Percentiles rank a stretch among this genome's conserved stretches.
Conservation (phyloP, 92 coral and sea anemone genomes). For the Diadumene lineata region DNA sequence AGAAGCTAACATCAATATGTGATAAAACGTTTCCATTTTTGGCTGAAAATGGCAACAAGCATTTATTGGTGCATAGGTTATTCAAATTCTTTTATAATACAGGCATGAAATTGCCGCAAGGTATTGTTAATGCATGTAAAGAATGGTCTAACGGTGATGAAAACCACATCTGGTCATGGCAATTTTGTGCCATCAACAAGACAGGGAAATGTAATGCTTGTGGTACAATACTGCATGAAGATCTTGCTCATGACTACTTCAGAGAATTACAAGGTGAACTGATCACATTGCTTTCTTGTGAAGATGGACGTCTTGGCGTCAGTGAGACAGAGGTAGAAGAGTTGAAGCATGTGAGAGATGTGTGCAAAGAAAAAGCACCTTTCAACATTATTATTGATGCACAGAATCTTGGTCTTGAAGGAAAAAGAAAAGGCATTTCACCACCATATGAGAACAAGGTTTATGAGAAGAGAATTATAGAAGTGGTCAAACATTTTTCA, state of each 20-base stretch:
- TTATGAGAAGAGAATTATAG: slow-evolving; percentile 41
- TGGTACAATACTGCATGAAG: slow-evolving; percentile 41
- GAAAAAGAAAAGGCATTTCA: slow-evolving; percentile 28
- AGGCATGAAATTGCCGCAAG: slow-evolving; percentile 60
- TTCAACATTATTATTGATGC: slow-evolving; percentile 95
- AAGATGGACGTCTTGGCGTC: neutral
- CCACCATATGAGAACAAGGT: slow-evolving; percentile 26
- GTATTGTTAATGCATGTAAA: slow-evolving; percentile 54
- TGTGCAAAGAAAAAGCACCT: slow-evolving; percentile 50
- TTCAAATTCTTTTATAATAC: slow-evolving; percentile 62
- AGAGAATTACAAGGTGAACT: slow-evolving; percentile 52
- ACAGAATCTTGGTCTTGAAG: slow-evolving; percentile 78
- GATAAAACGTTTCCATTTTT: neutral
- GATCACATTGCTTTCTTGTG: slow-evolving; percentile 27
- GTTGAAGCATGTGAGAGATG: slow-evolving; percentile 48
- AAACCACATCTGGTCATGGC: slow-evolving; percentile 66
- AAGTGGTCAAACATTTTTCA: slow-evolving; percentile 48
- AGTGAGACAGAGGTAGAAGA: slow-evolving; percentile 23
- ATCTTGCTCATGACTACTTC: slow-evolving; percentile 33
- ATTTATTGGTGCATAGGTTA: slow-evolving; percentile 38
- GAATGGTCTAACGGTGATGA: slow-evolving; percentile 72
- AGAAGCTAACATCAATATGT: neutral
- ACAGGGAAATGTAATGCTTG: slow-evolving; percentile 74
- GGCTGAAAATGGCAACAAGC: neutral
- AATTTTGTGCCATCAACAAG: slow-evolving; percentile 37